Conservation (phyloP, 2,888 invertebrate genomes). For the Acronicta psi region DNA sequence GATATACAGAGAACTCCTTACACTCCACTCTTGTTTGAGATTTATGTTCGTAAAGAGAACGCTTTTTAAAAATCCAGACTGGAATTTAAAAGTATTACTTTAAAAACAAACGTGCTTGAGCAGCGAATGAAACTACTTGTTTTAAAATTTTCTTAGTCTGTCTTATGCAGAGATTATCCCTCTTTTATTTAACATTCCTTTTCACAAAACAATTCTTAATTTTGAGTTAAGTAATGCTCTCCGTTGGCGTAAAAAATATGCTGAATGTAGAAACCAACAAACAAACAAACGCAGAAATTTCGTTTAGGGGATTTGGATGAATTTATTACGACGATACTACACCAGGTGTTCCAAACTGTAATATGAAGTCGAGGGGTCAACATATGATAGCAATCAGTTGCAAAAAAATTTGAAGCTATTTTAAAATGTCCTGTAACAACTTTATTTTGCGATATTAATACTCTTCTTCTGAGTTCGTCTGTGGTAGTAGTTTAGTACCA, state of each 20-base stretch:
- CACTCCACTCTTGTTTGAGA: constrained; percentile 45
- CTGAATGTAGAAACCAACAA: too few species aligned
- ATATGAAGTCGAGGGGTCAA: too few species aligned
- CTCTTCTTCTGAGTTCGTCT: too few species aligned
- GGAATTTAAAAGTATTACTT: constrained; percentile 39
- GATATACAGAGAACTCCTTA: constrained; percentile 42
- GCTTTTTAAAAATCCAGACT: constrained; percentile 28
- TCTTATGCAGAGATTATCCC: neutral
- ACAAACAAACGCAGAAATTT: too few species aligned
- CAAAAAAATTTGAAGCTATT: too few species aligned
- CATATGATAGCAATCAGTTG: too few species aligned
- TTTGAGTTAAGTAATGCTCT: neutral
- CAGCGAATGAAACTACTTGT: neutral
- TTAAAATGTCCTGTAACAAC: too few species aligned
- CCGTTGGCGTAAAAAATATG: too few species aligned
- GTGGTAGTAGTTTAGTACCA: too few species aligned
- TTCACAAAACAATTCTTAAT: too few species aligned
- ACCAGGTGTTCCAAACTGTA: constrained; percentile 12
- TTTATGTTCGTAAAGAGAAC: constrained; percentile 49
- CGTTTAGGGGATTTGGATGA: too few species aligned
- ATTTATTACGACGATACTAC: constrained; percentile 23
- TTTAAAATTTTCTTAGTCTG: neutral
- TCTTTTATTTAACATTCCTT: neutral
- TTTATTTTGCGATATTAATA: too few species aligned
- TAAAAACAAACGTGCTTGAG: neutral